A percentile compares a stretch with the other conserved stretches of the same genome.
These are phyloP conservation scores for Caenorhabditis sp. DNA, from an alignment of 2,888 invertebrate species.

Conservation along the genomic window DNA sequence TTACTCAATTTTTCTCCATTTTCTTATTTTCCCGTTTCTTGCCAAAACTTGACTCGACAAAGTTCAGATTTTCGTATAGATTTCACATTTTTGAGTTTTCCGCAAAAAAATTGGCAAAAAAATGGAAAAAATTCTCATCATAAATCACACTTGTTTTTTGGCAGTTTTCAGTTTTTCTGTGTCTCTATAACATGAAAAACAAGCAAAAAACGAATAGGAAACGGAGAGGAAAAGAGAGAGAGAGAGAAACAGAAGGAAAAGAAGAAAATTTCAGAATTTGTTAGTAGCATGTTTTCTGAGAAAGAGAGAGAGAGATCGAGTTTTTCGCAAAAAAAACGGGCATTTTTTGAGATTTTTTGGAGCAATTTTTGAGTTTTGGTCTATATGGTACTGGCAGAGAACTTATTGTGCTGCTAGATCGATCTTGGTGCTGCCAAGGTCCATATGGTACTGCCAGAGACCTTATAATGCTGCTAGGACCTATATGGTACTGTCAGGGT, in stretches of 20 bases:
- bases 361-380: background rate
- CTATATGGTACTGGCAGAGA: no score
- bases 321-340: background rate
- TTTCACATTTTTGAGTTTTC: background rate
- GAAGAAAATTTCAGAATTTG: constrained; percentile 6
- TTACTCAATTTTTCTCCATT: no score
- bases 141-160: constrained; percentile 9
- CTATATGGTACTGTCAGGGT: no score
- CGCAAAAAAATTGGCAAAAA: background rate
- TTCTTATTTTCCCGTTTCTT: no score
- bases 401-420: no score
- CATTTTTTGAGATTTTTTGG: constrained; percentile 10
- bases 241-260: background rate
- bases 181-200: background rate
- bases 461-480: no score
- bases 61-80: constrained; percentile 10
- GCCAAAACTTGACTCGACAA: background rate
- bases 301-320: background rate
- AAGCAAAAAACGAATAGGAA: background rate
- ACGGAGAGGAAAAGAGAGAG: background rate
- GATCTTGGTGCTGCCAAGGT: no score
- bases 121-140: no score
- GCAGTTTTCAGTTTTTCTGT: no score
- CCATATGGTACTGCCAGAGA: no score
- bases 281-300: constrained; percentile 6